These are phyloP conservation scores for Delia radicum DNA, from an alignment of 1,140 invertebrate species.

Conservation along the genomic window DNA sequence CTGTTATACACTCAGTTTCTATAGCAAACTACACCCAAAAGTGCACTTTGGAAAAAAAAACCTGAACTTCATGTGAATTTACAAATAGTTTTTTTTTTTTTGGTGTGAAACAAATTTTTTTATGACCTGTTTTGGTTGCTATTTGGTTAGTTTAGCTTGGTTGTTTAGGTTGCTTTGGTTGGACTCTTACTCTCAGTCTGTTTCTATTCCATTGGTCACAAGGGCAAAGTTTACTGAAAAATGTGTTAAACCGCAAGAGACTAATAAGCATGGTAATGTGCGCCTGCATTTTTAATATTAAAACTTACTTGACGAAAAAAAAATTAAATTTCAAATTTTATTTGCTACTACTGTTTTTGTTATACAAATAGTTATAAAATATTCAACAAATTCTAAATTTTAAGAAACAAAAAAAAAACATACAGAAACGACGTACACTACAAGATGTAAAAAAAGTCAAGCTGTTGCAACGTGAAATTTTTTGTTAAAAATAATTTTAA, in stretches of 20 bases:
- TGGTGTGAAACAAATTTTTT: neutral
- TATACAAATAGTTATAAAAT: conserved; percentile 19
- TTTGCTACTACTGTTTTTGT: conserved; percentile 11
- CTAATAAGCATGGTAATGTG: conserved; percentile 10
- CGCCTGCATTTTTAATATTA: neutral
- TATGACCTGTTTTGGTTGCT: conserved; percentile 18
- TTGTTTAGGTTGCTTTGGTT: neutral
- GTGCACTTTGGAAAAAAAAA: neutral
- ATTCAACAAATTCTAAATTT: neutral
- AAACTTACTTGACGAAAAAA: neutral
- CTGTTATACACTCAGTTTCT: neutral
- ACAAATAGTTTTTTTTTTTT: conserved; percentile 2
- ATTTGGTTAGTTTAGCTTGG: conserved; percentile 8
- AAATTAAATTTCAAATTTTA: neutral
- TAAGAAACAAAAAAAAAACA: neutral
- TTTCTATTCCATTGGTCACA: neutral
- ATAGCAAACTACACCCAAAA: neutral
- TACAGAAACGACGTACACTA: neutral
- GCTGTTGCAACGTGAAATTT: conserved; percentile 5
- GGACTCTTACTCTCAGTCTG: neutral
- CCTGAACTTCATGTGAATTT: neutral
- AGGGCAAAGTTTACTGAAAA: neutral
- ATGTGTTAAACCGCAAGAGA: conserved; percentile 2
- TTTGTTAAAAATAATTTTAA: neutral
- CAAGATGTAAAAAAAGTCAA: neutral